Conservation (phyloP, 2,797 vertebrate species). For the Bradypus variegatus region DNA sequence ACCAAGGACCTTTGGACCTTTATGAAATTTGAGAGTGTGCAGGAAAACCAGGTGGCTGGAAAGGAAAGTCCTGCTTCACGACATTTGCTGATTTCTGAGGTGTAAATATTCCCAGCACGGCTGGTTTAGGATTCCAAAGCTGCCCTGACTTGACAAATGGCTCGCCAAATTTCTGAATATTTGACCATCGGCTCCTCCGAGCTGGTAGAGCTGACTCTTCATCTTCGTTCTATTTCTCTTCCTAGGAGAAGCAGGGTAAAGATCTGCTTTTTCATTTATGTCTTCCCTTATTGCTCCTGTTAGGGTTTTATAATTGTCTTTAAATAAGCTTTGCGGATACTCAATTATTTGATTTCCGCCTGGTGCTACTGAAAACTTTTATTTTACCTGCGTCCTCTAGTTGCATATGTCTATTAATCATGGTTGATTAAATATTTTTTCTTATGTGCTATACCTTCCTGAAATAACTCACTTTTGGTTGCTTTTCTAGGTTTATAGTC, state of each 20-base stretch:
- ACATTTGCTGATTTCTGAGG: not conserved
- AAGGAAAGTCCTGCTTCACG: rapidly evolving
- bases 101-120: rapidly evolving
- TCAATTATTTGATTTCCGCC: not conserved
- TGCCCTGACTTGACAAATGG: not conserved
- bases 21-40: not conserved
- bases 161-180: not conserved
- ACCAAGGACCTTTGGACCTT: not conserved
- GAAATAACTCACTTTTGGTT: not conserved
- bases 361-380: not conserved
- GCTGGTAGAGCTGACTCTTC: rapidly evolving
- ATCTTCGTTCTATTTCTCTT: not conserved
- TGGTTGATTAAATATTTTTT: not conserved
- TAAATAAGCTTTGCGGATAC: not conserved
- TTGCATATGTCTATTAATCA: not conserved
- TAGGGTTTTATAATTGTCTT: not conserved
- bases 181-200: not conserved
- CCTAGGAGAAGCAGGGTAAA: not conserved
- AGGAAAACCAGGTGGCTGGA: rapidly evolving
- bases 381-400: not conserved
- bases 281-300: not conserved
- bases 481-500: not conserved
- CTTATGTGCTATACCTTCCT: rapidly evolving
- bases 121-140: not conserved
- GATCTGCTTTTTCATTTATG: not conserved